Evolutionary conservation across 2,113 vertebrate species (phyloP).

Genomic region (Oostethus manadensis): DNA sequence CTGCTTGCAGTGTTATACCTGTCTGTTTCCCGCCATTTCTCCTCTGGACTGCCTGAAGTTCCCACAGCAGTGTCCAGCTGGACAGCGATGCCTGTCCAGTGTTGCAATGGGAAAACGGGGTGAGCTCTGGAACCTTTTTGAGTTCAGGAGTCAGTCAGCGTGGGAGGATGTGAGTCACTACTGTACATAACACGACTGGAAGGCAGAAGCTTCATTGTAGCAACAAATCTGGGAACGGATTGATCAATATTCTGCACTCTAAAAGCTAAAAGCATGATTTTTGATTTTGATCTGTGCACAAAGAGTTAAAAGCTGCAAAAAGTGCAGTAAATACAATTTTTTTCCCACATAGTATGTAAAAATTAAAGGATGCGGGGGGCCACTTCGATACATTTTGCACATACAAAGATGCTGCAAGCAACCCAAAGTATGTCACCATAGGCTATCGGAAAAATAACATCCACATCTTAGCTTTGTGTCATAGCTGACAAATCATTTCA

Average conservation of each 20-base stretch:
- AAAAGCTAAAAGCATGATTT: too few relatives aligned
- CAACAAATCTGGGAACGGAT: neutral
- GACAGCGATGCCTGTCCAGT: conserved; percentile 69
- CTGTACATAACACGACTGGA: conserved; percentile 8
- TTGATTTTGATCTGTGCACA: too few relatives aligned
- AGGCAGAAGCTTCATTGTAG: conserved; percentile 20
- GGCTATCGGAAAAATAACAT: too few relatives aligned
- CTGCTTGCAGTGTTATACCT: conserved; percentile 70
- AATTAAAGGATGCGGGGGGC: too few relatives aligned
- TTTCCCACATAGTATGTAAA: too few relatives aligned
- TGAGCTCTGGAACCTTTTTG: conserved; percentile 34
- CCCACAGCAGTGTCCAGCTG: conserved; percentile 59
- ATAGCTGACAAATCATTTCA: too few relatives aligned
- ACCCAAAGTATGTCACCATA: too few relatives aligned
- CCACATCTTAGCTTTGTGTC: too few relatives aligned
- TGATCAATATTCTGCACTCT: neutral
- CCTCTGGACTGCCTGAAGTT: conserved; percentile 72
- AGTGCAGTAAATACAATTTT: too few relatives aligned
- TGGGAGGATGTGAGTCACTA: conserved; percentile 9
- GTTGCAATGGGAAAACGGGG: conserved; percentile 57
- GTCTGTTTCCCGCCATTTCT: conserved; percentile 70
- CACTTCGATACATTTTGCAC: too few relatives aligned
- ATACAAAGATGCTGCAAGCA: too few relatives aligned
- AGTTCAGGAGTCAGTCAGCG: neutral
- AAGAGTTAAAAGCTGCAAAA: too few relatives aligned